A percentile compares a stretch with the other conserved stretches of the same genome.
phyloP scores from a whole-genome alignment of 30 jellyfish, hydroid and myxozoan genomes.

The Aurelia sp. region DNA sequence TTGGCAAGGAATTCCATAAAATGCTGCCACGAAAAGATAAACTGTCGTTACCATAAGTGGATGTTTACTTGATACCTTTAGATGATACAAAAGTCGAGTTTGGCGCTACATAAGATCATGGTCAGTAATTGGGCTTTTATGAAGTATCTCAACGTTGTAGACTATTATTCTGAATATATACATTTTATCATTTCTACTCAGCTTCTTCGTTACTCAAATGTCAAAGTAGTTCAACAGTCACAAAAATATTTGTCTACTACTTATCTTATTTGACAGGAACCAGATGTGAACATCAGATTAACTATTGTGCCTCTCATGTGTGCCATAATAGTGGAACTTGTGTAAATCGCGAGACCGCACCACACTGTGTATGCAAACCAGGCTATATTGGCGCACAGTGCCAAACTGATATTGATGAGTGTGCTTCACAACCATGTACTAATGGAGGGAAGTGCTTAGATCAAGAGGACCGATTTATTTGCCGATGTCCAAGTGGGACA shows the following conservation, averaged over 20 bases:
- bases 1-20: too few relatives aligned
- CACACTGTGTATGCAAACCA: slow-evolving; percentile 69
- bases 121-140: too few relatives aligned
- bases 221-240: too few relatives aligned
- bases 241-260: not conserved
- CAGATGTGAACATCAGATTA: slow-evolving; percentile 57
- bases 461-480: slow-evolving; percentile 59
- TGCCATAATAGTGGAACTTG: slow-evolving; percentile 86
- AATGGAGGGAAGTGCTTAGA: slow-evolving; percentile 82
- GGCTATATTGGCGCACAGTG: slow-evolving; percentile 79
- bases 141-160: too few relatives aligned
- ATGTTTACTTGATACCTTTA: too few relatives aligned
- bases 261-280: slow-evolving; percentile 28
- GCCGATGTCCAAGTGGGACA: slow-evolving; percentile 84
- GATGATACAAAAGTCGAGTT: too few relatives aligned
- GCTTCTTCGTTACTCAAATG: too few relatives aligned
- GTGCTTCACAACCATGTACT: slow-evolving; percentile 81
- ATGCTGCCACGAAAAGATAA: too few relatives aligned
- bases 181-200: too few relatives aligned
- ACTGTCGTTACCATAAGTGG: too few relatives aligned
- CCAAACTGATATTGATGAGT: slow-evolving; percentile 63
- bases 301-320: slow-evolving; percentile 62
- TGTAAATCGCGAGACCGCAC: slow-evolving; percentile 40
- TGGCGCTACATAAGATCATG: too few relatives aligned
- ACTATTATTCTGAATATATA: too few relatives aligned